A percentile compares a stretch with the other conserved stretches of the same genome.
Conservation (phyloP, 2,888 invertebrate genomes). For the Dasysyrphus tricinctus region DNA sequence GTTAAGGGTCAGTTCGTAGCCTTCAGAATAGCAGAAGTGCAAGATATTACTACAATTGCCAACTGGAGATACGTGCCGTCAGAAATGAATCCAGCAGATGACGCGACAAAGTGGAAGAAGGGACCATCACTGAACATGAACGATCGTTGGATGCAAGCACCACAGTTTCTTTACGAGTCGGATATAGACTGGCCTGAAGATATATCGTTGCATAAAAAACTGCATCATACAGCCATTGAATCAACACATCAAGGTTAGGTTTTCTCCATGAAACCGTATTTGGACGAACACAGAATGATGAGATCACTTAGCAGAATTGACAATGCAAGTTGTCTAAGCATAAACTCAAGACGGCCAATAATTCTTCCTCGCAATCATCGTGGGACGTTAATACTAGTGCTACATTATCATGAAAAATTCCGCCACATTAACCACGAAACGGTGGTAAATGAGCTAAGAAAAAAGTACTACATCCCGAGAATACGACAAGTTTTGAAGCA, state of each 20-base stretch:
- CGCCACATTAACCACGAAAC: slow-evolving; percentile 7
- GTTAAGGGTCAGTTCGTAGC: no score
- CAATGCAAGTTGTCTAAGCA: no score
- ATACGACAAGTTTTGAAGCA: neutral
- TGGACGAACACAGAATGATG: slow-evolving; percentile 10
- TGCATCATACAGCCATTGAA: neutral
- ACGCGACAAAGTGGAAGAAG: neutral
- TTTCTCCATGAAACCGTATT: slow-evolving; percentile 13
- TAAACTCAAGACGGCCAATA: no score
- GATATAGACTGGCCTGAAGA: no score
- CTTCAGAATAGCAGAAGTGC: no score
- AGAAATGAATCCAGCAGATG: no score
- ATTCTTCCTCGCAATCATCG: slow-evolving; percentile 19
- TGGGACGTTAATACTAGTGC: neutral
- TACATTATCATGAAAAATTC: slow-evolving; percentile 7
- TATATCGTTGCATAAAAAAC: no score
- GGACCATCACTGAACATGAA: neutral
- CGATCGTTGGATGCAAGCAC: neutral
- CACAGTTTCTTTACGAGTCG: neutral
- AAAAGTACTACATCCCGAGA: slow-evolving; percentile 1
- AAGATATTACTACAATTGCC: no score
- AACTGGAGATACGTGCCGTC: no score
- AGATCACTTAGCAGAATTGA: no score
- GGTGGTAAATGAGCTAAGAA: neutral
- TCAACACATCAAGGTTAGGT: neutral